These are phyloP conservation scores for Hydrochoerus hydrochaeris DNA, from an alignment of 2,113 vertebrate species.

Conservation along the genomic window DNA sequence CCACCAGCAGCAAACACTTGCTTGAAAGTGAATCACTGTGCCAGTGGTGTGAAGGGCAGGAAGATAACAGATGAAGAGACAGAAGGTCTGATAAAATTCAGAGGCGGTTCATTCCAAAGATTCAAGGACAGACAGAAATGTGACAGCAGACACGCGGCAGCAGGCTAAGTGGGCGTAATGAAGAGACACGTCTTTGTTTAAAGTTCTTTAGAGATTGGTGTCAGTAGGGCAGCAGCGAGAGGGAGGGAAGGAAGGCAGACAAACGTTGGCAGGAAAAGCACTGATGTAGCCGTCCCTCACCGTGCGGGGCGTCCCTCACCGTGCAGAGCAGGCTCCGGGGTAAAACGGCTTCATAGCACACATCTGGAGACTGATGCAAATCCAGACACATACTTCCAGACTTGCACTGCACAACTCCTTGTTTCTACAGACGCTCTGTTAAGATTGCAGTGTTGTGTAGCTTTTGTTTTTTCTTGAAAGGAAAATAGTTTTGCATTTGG, in stretches of 20 bases:
- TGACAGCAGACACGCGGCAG: background rate
- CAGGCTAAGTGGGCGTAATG: background rate
- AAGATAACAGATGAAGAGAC: slow-evolving; percentile 45
- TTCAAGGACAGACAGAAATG: slow-evolving; percentile 50
- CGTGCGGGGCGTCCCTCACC: accelerated
- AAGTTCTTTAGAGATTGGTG: slow-evolving; percentile 47
- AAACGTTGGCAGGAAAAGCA: background rate
- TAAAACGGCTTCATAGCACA: background rate
- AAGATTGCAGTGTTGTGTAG: background rate
- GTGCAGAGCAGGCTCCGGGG: background rate
- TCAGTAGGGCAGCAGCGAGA: background rate
- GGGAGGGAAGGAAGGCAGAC: background rate
- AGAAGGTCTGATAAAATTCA: slow-evolving; percentile 34
- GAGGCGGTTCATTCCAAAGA: background rate
- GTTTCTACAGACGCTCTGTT: slow-evolving; percentile 1
- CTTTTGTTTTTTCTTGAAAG: background rate
- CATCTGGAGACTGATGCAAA: background rate
- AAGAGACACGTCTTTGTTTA: background rate
- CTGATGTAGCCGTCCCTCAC: accelerated
- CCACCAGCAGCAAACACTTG: background rate
- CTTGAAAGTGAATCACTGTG: background rate
- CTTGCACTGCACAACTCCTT: background rate
- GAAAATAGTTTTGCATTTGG: background rate
- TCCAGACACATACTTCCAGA: background rate
- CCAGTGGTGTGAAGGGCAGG: background rate